Evolutionary conservation across 2,797 vertebrate species (phyloP), one percentile per base, ranked within the genome.

Genomic region (Pseudopleuronectes americanus): DNA sequence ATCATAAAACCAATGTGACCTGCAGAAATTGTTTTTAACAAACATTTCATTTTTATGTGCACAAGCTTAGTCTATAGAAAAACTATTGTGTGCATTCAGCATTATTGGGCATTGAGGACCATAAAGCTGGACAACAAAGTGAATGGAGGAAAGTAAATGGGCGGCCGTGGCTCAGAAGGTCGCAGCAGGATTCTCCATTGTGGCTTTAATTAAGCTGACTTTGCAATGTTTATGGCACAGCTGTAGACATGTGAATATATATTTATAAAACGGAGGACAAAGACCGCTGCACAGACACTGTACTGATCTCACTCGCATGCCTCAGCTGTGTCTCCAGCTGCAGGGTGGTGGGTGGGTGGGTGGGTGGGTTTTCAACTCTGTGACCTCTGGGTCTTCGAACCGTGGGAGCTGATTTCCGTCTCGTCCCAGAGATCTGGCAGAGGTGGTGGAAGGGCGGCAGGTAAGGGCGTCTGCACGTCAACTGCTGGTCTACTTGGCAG

Each of bases 381-480:
- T 17, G 47, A 56, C 64, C 43, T 60, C 33, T 51, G 57, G 54
- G 62, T 76, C 70, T 38, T 53, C 55, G 67, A 67, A 51, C 47
- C 1, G 22, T 21, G 76, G 77, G 75, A 72, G 31, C 47, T 7
- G 49, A 48, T 56, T 59, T 33, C 6, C 57, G 57, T 54, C 36
- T 58, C 48, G 52, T 78, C 70, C 59, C 53, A 48, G 54, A 72
- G 57, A 80, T 47, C 43, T 19, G 43, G 12, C 17, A 45, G 43
- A 45, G 43, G 43, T 16, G 43, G 43, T 52, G 74, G 74, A 71
- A 77, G 28, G 64, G 84, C 57, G 62, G 67, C 62, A 60, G 69
- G 70, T 58, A 56, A 79, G 69, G 87, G 63, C 68, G 78, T 84
- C 64, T 70, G 71, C 43, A 79, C 74, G 62, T 80, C 77, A 47